These are phyloP conservation scores for Athalia rosae DNA, from an alignment of 2,888 invertebrate genomes.

Conservation along the genomic window DNA sequence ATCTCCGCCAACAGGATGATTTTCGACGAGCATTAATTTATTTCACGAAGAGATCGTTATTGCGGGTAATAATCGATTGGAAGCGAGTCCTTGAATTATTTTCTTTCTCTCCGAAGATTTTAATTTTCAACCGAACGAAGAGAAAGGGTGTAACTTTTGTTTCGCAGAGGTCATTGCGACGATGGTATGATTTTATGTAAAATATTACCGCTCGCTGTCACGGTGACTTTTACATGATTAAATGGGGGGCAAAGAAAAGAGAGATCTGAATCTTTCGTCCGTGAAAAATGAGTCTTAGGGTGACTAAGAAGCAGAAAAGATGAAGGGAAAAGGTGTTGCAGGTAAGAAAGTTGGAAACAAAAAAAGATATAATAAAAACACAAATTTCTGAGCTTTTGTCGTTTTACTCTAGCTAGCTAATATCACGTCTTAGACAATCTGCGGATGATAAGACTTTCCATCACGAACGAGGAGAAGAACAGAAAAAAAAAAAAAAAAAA, in stretches of 20 bases:
- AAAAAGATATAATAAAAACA: slow-evolving; percentile 12
- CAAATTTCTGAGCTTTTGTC: slow-evolving; percentile 47
- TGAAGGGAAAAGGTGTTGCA: background rate
- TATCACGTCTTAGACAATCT: slow-evolving; percentile 43
- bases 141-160: background rate
- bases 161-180: slow-evolving; percentile 9
- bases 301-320: background rate
- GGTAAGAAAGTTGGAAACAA: background rate
- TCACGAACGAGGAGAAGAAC: slow-evolving; percentile 10
- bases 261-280: slow-evolving; percentile 43
- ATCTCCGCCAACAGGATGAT: too few species aligned
- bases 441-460: slow-evolving; percentile 43
- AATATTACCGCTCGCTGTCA: background rate
- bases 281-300: background rate
- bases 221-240: slow-evolving; percentile 31
- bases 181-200: too few species aligned
- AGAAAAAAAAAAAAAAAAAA: too few species aligned
- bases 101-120: too few species aligned
- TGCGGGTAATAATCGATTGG: too few species aligned
- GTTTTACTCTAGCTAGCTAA: slow-evolving; percentile 30
- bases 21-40: too few species aligned
- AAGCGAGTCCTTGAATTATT: too few species aligned
- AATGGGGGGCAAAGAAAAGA: slow-evolving; percentile 22
- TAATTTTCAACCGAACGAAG: too few species aligned
- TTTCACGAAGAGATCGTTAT: too few species aligned